Conservation (phyloP, 2,888 invertebrate species). For the Latheticus oryzae region DNA sequence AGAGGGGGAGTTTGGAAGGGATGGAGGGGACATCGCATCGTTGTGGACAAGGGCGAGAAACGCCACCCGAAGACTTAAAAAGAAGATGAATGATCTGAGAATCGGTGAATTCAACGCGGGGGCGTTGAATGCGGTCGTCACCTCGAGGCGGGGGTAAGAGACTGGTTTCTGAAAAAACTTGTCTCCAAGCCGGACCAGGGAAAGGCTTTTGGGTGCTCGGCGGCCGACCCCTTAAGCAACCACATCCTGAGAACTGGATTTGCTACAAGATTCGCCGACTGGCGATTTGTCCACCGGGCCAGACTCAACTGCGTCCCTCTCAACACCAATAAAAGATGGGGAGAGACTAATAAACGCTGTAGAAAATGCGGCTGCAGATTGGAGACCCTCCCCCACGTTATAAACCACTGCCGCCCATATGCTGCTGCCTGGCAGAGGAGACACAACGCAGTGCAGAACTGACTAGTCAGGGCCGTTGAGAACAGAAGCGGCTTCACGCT, state of each 20-base stretch:
- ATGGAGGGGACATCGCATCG: background rate
- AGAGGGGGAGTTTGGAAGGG: background rate
- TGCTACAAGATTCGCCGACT: background rate
- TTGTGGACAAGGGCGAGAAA: background rate
- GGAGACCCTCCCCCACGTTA: background rate
- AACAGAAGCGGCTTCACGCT: background rate
- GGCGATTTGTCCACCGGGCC: constrained; percentile 6
- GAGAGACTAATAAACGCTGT: background rate
- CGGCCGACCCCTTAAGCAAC: background rate
- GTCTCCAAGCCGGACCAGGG: background rate
- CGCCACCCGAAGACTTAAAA: background rate
- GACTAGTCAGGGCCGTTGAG: constrained; percentile 43
- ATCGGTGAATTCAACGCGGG: too few species aligned
- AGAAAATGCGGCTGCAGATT: background rate
- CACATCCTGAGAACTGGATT: background rate
- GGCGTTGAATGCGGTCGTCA: too few species aligned
- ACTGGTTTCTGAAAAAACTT: background rate
- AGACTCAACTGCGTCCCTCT: constrained; percentile 2
- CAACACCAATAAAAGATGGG: background rate
- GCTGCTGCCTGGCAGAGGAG: constrained; percentile 16
- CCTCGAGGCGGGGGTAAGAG: background rate
- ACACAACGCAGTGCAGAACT: constrained; percentile 45
- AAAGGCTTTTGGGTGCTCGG: background rate
- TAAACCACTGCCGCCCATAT: background rate
- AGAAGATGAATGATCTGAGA: background rate